A percentile compares a stretch with the other conserved stretches of the same genome.
Conservation (phyloP, 2,797 vertebrate species). For the Sebastes hubbsi region DNA sequence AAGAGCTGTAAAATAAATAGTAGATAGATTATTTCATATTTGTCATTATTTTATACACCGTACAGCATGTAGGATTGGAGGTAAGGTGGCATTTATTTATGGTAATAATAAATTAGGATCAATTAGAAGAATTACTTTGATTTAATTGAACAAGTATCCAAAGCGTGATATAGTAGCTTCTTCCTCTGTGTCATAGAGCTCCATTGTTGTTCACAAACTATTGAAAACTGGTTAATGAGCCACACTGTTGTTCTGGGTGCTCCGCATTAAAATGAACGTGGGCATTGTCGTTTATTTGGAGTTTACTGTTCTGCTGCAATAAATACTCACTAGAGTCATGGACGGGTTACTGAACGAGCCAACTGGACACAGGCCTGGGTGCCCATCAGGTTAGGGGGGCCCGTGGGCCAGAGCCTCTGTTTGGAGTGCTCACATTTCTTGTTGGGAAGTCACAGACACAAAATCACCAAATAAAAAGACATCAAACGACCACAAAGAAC, state of each 20-base stretch:
- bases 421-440: neutral
- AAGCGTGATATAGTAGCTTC: neutral
- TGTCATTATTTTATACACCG: constrained; percentile 2
- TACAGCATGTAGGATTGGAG: constrained; percentile 8
- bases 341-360: neutral
- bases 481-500: too few species aligned
- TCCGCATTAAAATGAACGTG: neutral
- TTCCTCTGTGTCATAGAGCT: neutral
- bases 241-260: neutral
- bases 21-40: neutral
- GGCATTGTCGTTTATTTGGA: neutral
- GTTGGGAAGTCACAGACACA: neutral
- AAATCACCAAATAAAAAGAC: neutral
- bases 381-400: too few species aligned
- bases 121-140: neutral
- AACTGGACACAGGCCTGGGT: neutral
- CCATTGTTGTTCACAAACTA: too few species aligned
- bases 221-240: too few species aligned
- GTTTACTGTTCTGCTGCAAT: neutral
- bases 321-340: neutral
- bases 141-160: neutral
- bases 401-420: neutral
- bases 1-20: constrained; percentile 47
- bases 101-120: neutral
- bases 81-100: neutral